phyloP scores from a whole-genome alignment of 2,888 invertebrate species.

The Papilio protenor region DNA sequence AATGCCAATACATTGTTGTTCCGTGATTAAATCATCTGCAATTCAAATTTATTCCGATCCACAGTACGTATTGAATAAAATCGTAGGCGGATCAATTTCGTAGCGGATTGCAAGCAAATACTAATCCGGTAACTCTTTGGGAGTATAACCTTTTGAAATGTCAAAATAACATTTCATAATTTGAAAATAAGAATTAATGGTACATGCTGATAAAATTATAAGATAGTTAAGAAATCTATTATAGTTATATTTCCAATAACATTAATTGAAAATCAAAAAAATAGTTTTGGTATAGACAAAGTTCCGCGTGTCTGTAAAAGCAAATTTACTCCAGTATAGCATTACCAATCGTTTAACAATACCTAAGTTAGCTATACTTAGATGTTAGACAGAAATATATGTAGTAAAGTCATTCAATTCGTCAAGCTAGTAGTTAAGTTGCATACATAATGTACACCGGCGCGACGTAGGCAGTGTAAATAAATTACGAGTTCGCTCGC shows the following conservation, averaged over 20 bases:
- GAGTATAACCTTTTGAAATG: background rate
- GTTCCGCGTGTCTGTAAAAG: background rate
- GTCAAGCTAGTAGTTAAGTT: slow-evolving; percentile 13
- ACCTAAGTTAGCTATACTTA: background rate
- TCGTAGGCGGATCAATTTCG: slow-evolving; percentile 6
- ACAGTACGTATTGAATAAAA: slow-evolving; percentile 24
- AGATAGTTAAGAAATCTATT: background rate
- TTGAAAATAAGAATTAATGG: background rate
- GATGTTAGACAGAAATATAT: background rate
- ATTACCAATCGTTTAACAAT: background rate
- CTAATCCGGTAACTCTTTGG: slow-evolving; percentile 6
- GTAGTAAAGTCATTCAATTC: background rate
- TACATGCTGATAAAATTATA: background rate
- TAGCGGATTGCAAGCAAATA: slow-evolving; percentile 12
- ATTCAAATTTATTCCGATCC: slow-evolving; percentile 35
- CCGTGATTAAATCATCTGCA: slow-evolving; percentile 33
- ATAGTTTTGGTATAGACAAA: background rate
- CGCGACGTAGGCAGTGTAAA: slow-evolving; percentile 24
- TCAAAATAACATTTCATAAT: background rate
- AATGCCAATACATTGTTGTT: slow-evolving; percentile 31
- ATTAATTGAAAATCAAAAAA: background rate
- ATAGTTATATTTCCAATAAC: background rate
- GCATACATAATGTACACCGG: slow-evolving; percentile 19
- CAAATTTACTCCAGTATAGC: background rate
- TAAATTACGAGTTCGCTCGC: slow-evolving; percentile 13